These are phyloP conservation scores for Orgyia antiqua DNA, from an alignment of 2,888 invertebrate species.

Conservation along the genomic window DNA sequence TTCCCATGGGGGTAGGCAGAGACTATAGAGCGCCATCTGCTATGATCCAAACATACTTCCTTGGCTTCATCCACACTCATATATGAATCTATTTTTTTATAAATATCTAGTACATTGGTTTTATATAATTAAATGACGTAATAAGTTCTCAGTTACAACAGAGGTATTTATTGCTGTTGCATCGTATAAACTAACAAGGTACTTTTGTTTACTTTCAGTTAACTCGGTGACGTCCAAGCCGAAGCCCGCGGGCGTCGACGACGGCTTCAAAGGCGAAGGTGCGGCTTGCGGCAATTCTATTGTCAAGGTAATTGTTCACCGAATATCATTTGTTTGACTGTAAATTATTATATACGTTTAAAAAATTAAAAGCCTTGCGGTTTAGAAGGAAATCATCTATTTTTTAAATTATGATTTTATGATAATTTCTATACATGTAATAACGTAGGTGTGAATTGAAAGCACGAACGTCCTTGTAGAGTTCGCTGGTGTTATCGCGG, in stretches of 20 bases:
- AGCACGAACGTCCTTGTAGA: too few species aligned
- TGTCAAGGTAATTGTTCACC: constrained; percentile 54
- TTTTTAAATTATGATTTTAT: background rate
- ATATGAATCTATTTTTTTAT: too few species aligned
- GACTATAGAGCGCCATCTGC: too few species aligned
- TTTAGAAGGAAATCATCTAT: background rate
- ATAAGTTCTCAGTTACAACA: constrained; percentile 3
- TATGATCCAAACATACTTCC: too few species aligned
- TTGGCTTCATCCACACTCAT: too few species aligned
- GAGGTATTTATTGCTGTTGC: constrained; percentile 11
- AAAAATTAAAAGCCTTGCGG: background rate
- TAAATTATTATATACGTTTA: background rate
- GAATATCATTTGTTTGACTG: too few species aligned
- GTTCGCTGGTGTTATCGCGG: too few species aligned
- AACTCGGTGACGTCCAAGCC: constrained; percentile 55
- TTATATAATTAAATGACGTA: constrained; percentile 2
- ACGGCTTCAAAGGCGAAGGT: constrained; percentile 83
- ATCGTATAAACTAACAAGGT: constrained; percentile 6
- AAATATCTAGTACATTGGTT: too few species aligned
- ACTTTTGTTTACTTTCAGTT: constrained; percentile 37
- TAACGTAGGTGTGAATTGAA: too few species aligned
- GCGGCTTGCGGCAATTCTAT: constrained; percentile 80
- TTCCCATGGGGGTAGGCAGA: too few species aligned
- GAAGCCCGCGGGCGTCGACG: constrained; percentile 82
- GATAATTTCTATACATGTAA: too few species aligned